Percentiles rank a stretch among this genome's conserved stretches.
phyloP scores from a whole-genome alignment of 1,140 invertebrate genomes.

The Sarcophaga bullata region DNA sequence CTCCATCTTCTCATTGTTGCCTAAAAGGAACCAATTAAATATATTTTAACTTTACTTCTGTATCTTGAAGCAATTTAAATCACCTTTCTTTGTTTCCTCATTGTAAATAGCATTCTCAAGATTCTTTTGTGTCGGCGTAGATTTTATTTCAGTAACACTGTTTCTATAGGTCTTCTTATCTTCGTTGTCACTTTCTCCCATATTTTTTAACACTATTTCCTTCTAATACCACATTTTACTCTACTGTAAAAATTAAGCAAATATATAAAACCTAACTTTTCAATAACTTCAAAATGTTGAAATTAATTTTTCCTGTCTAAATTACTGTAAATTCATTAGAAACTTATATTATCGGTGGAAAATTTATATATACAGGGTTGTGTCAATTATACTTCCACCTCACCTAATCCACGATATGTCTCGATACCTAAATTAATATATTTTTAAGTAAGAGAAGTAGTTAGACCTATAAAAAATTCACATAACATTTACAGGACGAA shows the following conservation, averaged over 20 bases:
- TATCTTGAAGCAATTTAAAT: background rate
- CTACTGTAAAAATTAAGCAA: background rate
- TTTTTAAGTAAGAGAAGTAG: too few relatives aligned
- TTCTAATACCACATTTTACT: slow-evolving; percentile 1
- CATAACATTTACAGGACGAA: too few relatives aligned
- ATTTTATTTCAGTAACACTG: background rate
- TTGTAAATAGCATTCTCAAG: background rate
- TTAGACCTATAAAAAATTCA: too few relatives aligned
- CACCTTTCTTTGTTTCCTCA: background rate
- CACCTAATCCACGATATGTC: too few relatives aligned
- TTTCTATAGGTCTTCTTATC: slow-evolving; percentile 18
- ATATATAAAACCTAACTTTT: background rate
- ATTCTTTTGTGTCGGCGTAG: background rate
- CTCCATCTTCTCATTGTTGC: background rate
- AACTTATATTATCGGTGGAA: too few relatives aligned
- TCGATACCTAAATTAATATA: too few relatives aligned
- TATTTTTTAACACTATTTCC: background rate
- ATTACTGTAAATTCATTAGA: too few relatives aligned
- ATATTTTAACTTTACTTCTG: background rate
- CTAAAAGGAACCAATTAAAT: background rate
- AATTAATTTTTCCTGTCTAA: too few relatives aligned
- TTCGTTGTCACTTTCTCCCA: slow-evolving; percentile 38
- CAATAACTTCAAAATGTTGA: too few relatives aligned
- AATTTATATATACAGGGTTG: too few relatives aligned
- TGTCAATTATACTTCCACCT: too few relatives aligned